Evolutionary conservation across 1,140 invertebrate genomes (phyloP), one percentile per base, ranked within the genome.

Genomic region (Dermatophagoides farinae): DNA sequence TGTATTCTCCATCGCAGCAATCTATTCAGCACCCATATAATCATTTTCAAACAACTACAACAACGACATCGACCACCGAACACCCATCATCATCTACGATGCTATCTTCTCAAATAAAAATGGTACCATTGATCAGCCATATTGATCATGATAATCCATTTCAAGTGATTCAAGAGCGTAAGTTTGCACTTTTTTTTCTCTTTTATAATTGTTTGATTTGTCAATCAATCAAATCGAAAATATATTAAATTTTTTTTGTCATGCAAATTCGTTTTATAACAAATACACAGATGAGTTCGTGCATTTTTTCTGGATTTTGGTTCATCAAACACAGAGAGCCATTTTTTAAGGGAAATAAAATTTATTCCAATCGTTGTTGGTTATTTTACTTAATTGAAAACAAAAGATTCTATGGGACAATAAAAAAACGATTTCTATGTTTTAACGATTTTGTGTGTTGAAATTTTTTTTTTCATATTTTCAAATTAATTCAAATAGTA

Each of bases 121-220:
- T 89, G 40, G 82, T 85, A 68, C 82, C 84, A n/a, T 86, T 80
- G 68, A 85, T 88, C 37, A 84, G 89, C 70, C 80, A 88, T 65
- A 88, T 91, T 69, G 88, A 88, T 70, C 89, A 85, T n/a, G 85
- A 85, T 31, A 86, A 91, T 72, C 85, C 86, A 58, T 89, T 88
- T 72, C 89, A 89, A 71, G 76, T 89, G 16, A 88, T 50, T 20
- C 47, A 50, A 12, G 47, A 50, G 22, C 20, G 47, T 50, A 50
- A n/a, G 47, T 50, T 12, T 12, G 20, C n/a, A 18, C 20, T 18
- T 18, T n/a, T 18, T 50, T 50, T 18, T 50, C 47, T 50, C 12
- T n/a, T 50, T 20, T 11, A 20, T 22, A 50, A 12, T 50, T 25
- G 16, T 14, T 25, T 50, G 47, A 18, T 50, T 25, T 18, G 10